Evolutionary conservation across 2,797 vertebrate genomes (phyloP).

Genomic region (Anomalospiza imberbis): DNA sequence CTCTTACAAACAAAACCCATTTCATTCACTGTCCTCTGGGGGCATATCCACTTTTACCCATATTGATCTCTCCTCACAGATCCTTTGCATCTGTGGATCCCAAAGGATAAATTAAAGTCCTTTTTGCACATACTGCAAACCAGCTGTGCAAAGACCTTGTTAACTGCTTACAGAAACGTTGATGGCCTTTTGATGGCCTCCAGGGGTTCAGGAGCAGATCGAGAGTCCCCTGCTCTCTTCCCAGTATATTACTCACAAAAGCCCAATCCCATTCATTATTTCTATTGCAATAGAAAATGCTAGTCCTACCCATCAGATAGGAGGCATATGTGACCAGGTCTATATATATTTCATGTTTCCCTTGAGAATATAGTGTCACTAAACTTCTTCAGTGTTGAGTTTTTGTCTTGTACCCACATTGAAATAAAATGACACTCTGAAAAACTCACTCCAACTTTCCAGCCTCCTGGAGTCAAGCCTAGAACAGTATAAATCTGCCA

Average conservation of each 20-base stretch:
- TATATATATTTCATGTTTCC: background rate
- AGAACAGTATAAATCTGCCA: background rate
- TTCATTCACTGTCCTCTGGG: constrained; percentile 16
- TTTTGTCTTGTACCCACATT: background rate
- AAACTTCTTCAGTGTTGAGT: background rate
- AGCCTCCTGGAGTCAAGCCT: background rate
- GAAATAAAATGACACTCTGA: constrained; percentile 4
- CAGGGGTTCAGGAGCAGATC: background rate
- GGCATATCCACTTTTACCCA: background rate
- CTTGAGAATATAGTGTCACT: background rate
- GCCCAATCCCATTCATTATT: background rate
- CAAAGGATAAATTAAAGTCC: background rate
- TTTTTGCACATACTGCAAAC: background rate
- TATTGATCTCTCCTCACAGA: background rate
- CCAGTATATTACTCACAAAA: background rate
- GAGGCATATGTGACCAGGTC: background rate
- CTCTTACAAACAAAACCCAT: background rate
- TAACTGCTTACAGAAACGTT: background rate
- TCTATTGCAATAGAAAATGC: background rate
- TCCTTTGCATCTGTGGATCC: background rate
- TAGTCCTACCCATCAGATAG: background rate
- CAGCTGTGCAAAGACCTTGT: background rate
- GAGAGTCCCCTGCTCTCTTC: background rate
- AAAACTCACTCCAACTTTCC: background rate
- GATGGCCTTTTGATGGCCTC: background rate